Base-by-base conservation (phyloP, 2,888 invertebrate species). In the Caenorhabditis sp. region DNA sequence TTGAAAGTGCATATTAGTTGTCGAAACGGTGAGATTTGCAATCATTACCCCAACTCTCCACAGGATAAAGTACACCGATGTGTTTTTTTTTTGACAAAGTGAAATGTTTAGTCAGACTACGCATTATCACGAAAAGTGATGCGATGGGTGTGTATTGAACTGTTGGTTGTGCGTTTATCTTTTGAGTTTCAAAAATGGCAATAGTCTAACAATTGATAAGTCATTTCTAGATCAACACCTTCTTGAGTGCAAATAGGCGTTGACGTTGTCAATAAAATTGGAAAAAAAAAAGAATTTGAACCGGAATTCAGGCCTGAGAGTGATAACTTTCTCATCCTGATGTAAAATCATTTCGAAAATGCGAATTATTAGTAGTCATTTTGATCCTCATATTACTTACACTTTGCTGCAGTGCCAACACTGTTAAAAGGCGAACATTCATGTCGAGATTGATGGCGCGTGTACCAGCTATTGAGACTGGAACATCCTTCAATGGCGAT, bases 391-490 rank as follows among this genome's bases (percentile, higher is more conserved):
- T n/a, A n/a, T 43, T 14, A 66, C 81, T 61, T 23, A 85, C 79
- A 69, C 83, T 80, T 58, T 82, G 81, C 53, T 79, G 79, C n/a
- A 81, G 62, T 23, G 77, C 66, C 17, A 81, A 58, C 12, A 80
- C 79, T 17, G 79, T 78, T 23, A 81, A 59, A n/a, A 81, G 66
- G 10, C 81, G 77, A 21, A 81, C 65, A 50, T 81, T 81, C 55
- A 54, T 73, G 51, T 85, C 84, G n/a, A 85, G 66, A 54, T 75
- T 79, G 6, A 75, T 76, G 6, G 82, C 81, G 26, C 83, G 63
- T 55, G 78, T 73, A 4, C 79, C 82, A 10, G 82, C 71, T 10
- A 73, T 69, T 12, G 79, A 77, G 21, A 77, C 57, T 58, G 71
- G 74, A 19, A 69, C 54, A 24, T 72, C 64, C 23, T 81, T 73